Conservation (phyloP, 2,113 vertebrate species). For the Megaptera novaeangliae region DNA sequence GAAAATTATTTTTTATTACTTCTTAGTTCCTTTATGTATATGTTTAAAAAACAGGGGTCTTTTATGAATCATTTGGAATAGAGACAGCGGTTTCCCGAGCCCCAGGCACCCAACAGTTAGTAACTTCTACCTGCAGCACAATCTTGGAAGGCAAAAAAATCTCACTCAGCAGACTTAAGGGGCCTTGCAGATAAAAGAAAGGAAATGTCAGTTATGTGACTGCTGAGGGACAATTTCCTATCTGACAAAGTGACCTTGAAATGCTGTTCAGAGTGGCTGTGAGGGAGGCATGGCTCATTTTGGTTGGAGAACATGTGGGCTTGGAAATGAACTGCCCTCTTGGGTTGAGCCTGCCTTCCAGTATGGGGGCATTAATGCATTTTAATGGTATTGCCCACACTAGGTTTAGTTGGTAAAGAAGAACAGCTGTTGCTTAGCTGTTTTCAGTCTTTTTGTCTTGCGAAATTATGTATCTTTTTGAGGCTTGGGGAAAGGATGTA, state of each 20-base stretch:
- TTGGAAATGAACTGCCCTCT: slow-evolving; percentile 16
- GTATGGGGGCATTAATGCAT: neutral
- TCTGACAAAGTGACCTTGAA: slow-evolving; percentile 60
- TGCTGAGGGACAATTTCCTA: slow-evolving; percentile 19
- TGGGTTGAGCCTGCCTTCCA: neutral
- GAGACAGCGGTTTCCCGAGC: neutral
- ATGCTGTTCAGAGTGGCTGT: neutral
- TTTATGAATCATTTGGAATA: slow-evolving; percentile 34
- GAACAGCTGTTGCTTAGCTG: neutral
- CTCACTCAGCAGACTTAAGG: slow-evolving; percentile 5
- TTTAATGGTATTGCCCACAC: neutral
- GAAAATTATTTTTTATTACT: slow-evolving; percentile 16
- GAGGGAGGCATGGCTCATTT: neutral
- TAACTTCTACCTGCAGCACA: neutral
- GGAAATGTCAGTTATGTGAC: slow-evolving; percentile 18
- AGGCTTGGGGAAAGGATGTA: neutral
- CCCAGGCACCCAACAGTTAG: neutral
- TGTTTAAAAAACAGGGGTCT: slow-evolving; percentile 9
- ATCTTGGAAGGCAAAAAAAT: slow-evolving; percentile 48
- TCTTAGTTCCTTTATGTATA: slow-evolving; percentile 21
- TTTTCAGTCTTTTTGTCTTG: slow-evolving; percentile 1
- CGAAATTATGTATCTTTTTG: neutral
- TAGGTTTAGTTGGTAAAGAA: neutral
- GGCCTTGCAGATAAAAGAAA: slow-evolving; percentile 39
- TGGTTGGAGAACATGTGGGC: slow-evolving; percentile 6